Conservation (phyloP, 2,113 vertebrate genomes). For the Oreochromis aureus region DNA sequence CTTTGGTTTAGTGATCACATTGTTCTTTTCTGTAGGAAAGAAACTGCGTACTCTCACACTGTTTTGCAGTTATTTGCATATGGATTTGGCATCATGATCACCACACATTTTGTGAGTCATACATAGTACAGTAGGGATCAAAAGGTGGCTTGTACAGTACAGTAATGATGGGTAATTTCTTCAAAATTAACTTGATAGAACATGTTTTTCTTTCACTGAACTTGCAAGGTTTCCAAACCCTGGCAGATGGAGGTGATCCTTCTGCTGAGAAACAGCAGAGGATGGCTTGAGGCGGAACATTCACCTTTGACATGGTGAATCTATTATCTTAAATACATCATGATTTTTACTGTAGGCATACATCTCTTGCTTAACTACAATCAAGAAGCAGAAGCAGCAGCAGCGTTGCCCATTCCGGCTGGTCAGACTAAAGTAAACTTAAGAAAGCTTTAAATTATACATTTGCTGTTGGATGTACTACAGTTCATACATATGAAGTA, state of each 20-base stretch:
- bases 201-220: background rate
- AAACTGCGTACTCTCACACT: background rate
- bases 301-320: constrained; percentile 42
- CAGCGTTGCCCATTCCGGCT: background rate
- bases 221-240: constrained; percentile 6
- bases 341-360: background rate
- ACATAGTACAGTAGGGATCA: background rate
- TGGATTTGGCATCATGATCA: background rate
- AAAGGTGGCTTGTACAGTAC: background rate
- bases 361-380: background rate
- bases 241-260: constrained; percentile 5
- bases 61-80: background rate
- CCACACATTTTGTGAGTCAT: background rate
- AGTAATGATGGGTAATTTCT: background rate
- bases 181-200: background rate
- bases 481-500: background rate
- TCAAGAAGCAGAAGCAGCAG: background rate
- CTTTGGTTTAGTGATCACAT: background rate
- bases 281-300: constrained; percentile 27
- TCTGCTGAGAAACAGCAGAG: background rate
- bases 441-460: background rate
- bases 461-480: background rate
- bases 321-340: constrained; percentile 20
- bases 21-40: background rate
- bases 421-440: background rate